Conservation (phyloP, 2,797 vertebrate species). For the Selene dorsalis region DNA sequence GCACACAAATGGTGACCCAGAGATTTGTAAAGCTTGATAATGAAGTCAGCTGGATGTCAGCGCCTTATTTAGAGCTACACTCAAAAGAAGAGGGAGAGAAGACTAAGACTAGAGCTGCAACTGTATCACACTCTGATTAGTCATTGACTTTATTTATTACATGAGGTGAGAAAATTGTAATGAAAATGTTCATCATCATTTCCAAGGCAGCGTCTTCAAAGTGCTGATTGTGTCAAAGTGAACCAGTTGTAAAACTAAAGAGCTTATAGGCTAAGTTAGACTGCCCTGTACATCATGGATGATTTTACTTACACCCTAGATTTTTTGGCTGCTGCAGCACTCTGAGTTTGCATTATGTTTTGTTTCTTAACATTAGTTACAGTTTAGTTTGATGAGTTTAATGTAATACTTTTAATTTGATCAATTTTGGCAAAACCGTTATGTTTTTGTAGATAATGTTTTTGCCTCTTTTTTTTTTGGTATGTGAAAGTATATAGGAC, state of each 20-base stretch:
- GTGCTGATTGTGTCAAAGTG: not conserved
- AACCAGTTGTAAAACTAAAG: not conserved
- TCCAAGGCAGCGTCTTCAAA: not conserved
- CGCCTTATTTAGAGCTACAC: not conserved
- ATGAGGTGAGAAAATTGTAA: no score
- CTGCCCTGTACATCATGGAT: not conserved
- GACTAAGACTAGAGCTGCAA: not conserved
- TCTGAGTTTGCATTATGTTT: not conserved
- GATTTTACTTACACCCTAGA: not conserved
- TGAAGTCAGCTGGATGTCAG: not conserved
- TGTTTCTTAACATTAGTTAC: not conserved
- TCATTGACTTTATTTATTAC: not conserved
- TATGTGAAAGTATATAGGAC: not conserved
- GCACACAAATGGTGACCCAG: conserved; percentile 4
- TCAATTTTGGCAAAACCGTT: not conserved
- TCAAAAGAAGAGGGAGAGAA: not conserved
- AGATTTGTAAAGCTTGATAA: conserved; percentile 28
- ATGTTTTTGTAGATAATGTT: no score
- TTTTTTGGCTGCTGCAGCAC: not conserved
- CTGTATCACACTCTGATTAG: not conserved
- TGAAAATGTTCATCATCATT: not conserved
- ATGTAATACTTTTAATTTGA: not conserved
- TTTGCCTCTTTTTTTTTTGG: not conserved
- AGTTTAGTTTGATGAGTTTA: not conserved
- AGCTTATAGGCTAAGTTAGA: not conserved